These are phyloP conservation scores for Muraenolepis orangiensis DNA, from an alignment of 2,797 vertebrate species.

Conservation along the genomic window DNA sequence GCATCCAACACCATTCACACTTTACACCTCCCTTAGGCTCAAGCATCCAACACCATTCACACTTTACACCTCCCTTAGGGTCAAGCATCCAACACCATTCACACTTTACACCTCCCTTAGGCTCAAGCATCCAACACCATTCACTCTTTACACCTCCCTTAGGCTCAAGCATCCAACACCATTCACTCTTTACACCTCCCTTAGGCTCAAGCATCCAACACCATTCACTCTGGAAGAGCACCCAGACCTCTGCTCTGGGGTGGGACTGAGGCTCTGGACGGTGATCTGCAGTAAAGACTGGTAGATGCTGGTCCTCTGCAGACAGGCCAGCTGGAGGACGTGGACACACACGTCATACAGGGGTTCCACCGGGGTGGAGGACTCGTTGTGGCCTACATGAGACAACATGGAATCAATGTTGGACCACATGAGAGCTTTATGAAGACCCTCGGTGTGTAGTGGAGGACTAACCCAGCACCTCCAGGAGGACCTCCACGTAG, in stretches of 20 bases:
- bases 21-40: no score
- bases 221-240: not conserved
- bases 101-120: no score
- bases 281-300: constrained; percentile 74
- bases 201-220: not conserved
- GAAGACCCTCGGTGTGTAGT: not conserved
- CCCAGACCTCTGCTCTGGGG: constrained; percentile 80
- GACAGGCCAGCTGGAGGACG: constrained; percentile 82
- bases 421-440: not conserved
- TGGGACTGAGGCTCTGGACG: constrained; percentile 71
- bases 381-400: constrained; percentile 83
- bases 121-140: no score
- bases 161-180: not conserved
- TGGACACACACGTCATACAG: constrained; percentile 75
- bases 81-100: no score
- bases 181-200: not conserved
- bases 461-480: constrained; percentile 83
- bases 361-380: constrained; percentile 64
- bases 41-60: no score
- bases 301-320: constrained; percentile 79
- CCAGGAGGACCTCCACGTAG: constrained; percentile 87
- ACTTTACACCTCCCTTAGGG: no score
- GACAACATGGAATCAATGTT: not conserved
- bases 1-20: no score
- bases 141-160: not conserved